A percentile compares a stretch with the other conserved stretches of the same genome.
Conservation (phyloP, 1,140 invertebrate species). For the Lordiphosa collinella region DNA sequence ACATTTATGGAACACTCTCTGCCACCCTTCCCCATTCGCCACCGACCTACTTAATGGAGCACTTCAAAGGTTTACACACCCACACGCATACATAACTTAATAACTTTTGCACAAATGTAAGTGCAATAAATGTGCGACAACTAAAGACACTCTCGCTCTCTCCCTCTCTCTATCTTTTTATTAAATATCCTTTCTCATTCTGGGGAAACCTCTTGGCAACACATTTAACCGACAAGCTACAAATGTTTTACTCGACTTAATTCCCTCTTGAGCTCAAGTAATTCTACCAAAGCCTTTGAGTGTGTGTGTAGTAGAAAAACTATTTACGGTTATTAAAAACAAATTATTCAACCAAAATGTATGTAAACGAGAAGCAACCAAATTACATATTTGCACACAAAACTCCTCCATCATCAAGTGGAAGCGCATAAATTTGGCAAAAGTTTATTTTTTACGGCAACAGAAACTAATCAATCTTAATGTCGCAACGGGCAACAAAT, state of each 20-base stretch:
- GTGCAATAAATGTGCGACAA: constrained; percentile 16
- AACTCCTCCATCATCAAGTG: constrained; percentile 42
- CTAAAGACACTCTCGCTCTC: not conserved
- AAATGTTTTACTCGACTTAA: constrained; percentile 49
- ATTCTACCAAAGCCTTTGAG: constrained; percentile 14
- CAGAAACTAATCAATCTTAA: constrained; percentile 74
- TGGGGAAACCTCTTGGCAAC: constrained; percentile 40
- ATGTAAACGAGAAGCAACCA: constrained; percentile 58
- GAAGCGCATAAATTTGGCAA: constrained; percentile 56
- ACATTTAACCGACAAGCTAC: constrained; percentile 44
- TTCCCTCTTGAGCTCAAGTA: constrained; percentile 31
- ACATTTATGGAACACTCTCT: no score
- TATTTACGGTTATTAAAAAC: constrained; percentile 65
- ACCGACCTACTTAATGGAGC: constrained; percentile 13
- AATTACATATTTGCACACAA: constrained; percentile 7
- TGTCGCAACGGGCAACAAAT: constrained; percentile 60
- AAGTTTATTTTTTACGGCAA: constrained; percentile 21
- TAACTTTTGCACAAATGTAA: constrained; percentile 62
- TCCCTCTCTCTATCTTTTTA: constrained; percentile 45
- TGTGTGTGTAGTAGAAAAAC: constrained; percentile 17
- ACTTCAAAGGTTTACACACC: constrained; percentile 17
- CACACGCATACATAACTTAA: constrained; percentile 35
- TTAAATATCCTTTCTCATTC: constrained; percentile 50
- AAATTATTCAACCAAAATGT: constrained; percentile 60
- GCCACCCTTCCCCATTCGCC: no score